Conservation (phyloP, 2,113 vertebrate species). For the Phalacrocorax carbo region DNA sequence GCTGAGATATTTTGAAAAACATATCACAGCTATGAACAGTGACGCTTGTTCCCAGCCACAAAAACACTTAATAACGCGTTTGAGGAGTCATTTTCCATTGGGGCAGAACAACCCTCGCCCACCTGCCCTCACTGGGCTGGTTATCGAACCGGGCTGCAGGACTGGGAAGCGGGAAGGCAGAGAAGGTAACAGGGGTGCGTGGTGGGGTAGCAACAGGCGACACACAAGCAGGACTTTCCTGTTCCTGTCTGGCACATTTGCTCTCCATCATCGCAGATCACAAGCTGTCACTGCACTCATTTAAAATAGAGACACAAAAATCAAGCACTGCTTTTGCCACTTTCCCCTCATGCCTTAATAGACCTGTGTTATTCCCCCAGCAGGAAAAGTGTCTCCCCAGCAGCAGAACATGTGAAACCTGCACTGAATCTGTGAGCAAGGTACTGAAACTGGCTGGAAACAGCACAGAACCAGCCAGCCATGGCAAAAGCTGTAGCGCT, state of each 20-base stretch:
- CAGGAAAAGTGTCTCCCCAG: background rate
- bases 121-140: background rate
- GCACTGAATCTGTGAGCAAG: background rate
- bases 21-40: background rate
- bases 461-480: no score
- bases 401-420: background rate
- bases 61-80: background rate
- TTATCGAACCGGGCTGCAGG: background rate
- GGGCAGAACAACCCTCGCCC: background rate
- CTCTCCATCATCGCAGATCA: background rate
- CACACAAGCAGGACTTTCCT: background rate
- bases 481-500: background rate
- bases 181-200: background rate
- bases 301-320: background rate
- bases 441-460: background rate
- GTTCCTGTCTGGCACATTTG: background rate
- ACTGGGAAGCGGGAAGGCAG: background rate
- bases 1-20: background rate
- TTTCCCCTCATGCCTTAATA: background rate
- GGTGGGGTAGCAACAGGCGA: background rate
- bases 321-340: background rate
- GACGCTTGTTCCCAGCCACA: background rate
- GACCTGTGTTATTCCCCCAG: background rate
- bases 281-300: no score
- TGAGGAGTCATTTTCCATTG: background rate